Percentiles rank a stretch among this genome's conserved stretches.
Conservation (phyloP, 2,888 invertebrate genomes). For the Pocota personata region DNA sequence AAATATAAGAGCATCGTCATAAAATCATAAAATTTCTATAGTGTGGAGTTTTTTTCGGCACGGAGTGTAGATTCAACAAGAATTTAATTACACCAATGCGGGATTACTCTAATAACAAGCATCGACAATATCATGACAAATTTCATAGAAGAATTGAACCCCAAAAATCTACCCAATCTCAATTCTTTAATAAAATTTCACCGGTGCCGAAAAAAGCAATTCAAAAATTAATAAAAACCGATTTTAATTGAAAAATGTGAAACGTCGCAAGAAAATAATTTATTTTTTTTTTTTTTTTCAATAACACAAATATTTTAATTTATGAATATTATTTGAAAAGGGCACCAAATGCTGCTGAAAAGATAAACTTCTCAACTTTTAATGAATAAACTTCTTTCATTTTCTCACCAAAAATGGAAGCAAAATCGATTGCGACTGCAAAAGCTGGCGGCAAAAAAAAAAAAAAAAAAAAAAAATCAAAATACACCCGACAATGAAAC, state of each 20-base stretch:
- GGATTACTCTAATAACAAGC: no score
- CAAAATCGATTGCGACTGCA: constrained; percentile 1
- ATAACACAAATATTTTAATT: constrained; percentile 11
- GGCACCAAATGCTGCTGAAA: not conserved
- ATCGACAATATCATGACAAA: no score
- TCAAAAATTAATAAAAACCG: no score
- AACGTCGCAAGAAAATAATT: not conserved
- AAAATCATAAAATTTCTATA: no score
- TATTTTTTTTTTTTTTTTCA: not conserved
- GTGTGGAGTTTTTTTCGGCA: no score
- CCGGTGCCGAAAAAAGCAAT: no score
- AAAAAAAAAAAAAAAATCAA: not conserved
- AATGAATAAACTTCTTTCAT: constrained; percentile 32
- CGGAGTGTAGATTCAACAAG: no score
- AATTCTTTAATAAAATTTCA: no score
- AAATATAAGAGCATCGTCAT: no score
- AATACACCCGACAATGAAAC: not conserved
- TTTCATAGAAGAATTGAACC: no score
- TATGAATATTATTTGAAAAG: not conserved
- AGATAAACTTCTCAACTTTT: constrained; percentile 20
- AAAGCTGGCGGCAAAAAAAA: not conserved
- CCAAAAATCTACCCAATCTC: no score
- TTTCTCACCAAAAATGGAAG: not conserved
- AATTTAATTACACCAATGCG: no score
- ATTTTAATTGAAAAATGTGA: not conserved